Evolutionary conservation across 2,797 vertebrate species (phyloP), one percentile per base, ranked within the genome.

Genomic region (Philypnodon macrostomus): DNA sequence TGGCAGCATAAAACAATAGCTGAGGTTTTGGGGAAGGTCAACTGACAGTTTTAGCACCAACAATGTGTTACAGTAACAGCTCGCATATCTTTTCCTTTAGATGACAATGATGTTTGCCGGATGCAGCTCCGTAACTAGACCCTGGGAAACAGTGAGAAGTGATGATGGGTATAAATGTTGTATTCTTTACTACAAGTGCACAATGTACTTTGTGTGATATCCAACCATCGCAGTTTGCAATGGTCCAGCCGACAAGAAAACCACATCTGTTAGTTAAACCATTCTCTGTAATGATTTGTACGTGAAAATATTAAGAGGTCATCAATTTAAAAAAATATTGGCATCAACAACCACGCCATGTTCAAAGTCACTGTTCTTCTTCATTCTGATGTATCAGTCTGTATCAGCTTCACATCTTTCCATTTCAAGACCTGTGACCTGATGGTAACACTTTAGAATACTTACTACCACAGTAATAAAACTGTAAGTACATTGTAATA

Each of bases 1-100:
- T 27, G 50, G 45, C 31, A 15, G n/a, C n/a, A 52, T 64, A 53
- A 74, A 78, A 82, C 81, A 83, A 80, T 73, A 54, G 46, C 4
- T 11, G 39, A 63, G 45, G 72, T 74, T 64, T 67, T 41, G 0
- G 2, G 30, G 65, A n/a, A 58, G 68, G 73, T 83, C 75, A 83
- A 54, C n/a, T 58, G 63, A 65, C 66, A 63, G 54, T 42, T 52
- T 46, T 45, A 52, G 21, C 31, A 40, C 41, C 35, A 38, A 70
- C 70, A 76, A 75, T 80, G 52, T 63, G 46, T 54, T 52, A 49
- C 56, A 58, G 48, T 35, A 58, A 65, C 42, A 47, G 67, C 59
- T 69, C 63, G 73, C 70, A 52, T 70, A 44, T 38, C 58, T 40
- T 35, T 14, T 24, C 31, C 4, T 54, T 53, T 1, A 10, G 41